Percentiles rank a stretch among this genome's conserved stretches.
phyloP scores from a whole-genome alignment of 2,113 vertebrate species.

The Chlorodrepanis virens region DNA sequence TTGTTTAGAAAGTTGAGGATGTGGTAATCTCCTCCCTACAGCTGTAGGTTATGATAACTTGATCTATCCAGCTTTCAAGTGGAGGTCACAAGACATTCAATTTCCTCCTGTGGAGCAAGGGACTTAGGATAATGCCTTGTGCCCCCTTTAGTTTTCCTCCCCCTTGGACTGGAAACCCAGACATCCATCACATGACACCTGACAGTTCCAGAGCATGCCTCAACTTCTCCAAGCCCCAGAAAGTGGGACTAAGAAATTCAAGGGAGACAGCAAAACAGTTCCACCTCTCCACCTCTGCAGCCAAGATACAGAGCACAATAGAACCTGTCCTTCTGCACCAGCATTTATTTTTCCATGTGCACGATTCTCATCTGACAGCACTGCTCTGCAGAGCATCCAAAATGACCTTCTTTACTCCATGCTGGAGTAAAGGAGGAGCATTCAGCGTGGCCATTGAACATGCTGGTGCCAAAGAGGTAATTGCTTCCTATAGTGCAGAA shows the following conservation, averaged over 20 bases:
- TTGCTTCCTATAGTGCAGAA: neutral
- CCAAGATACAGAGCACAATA: neutral
- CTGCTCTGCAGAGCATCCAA: neutral
- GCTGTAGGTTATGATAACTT: conserved; percentile 26
- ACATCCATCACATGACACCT: neutral
- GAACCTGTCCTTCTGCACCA: neutral
- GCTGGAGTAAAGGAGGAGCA: neutral
- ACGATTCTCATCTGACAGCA: neutral
- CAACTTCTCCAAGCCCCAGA: neutral
- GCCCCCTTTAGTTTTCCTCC: neutral
- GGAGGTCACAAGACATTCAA: neutral
- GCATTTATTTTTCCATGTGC: neutral
- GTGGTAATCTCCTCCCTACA: conserved; percentile 25
- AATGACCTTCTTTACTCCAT: neutral
- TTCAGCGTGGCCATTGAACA: fast-evolving
- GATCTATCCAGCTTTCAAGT: conserved; percentile 33
- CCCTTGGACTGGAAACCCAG: neutral
- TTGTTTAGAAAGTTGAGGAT: neutral
- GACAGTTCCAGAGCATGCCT: neutral
- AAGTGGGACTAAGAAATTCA: neutral
- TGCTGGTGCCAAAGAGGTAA: neutral
- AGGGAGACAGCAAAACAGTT: neutral
- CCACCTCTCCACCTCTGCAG: neutral
- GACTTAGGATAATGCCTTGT: neutral
- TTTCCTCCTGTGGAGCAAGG: neutral